Evolutionary conservation across 2,888 invertebrate genomes (phyloP), one percentile per base, ranked within the genome.

Genomic region (Sthenelais limicola): DNA sequence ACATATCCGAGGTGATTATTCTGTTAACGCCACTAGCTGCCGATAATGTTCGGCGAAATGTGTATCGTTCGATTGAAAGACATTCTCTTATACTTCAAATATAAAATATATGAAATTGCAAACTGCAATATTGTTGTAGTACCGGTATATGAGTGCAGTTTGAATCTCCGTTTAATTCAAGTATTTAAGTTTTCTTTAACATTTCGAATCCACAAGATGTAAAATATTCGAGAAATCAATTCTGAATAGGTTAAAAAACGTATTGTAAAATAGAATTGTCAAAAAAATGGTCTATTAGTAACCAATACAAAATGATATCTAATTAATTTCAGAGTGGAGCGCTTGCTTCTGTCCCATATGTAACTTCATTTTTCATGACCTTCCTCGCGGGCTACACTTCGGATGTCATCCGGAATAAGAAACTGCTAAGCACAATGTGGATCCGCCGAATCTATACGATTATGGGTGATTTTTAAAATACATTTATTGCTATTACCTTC

Each of bases 1-100:
- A 56, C 32, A 56, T 56, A n/a, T n/a, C 56, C n/a, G 56, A 32
- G n/a, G 56, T 56, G 30, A 56, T 32, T 32, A 56, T 43, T 43
- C 43, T 43, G 12, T 43, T 9, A 12, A 12, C 43, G 9, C 18
- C 43, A 43, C 43, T 18, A 43, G 43, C 9, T 43, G 43, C 12
- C 43, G 43, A 18, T 18, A 43, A 9, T 43, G 43, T 18, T 9
- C 43, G n/a, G n/a, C n/a, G n/a, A n/a, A n/a, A n/a, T n/a, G n/a
- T n/a, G n/a, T n/a, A n/a, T n/a, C n/a, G n/a, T n/a, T n/a, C n/a
- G n/a, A n/a, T n/a, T n/a, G n/a, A n/a, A n/a, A n/a, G n/a, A n/a
- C n/a, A n/a, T n/a, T n/a, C n/a, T n/a, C n/a, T n/a, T n/a, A n/a
- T n/a, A n/a, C n/a, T n/a, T n/a, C n/a, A n/a, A n/a, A n/a, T n/a